Percentiles rank a stretch among this genome's conserved stretches.
These are phyloP conservation scores for Protobothrops flavoviridis DNA, from an alignment of 2,113 vertebrate genomes.

Conservation along the genomic window DNA sequence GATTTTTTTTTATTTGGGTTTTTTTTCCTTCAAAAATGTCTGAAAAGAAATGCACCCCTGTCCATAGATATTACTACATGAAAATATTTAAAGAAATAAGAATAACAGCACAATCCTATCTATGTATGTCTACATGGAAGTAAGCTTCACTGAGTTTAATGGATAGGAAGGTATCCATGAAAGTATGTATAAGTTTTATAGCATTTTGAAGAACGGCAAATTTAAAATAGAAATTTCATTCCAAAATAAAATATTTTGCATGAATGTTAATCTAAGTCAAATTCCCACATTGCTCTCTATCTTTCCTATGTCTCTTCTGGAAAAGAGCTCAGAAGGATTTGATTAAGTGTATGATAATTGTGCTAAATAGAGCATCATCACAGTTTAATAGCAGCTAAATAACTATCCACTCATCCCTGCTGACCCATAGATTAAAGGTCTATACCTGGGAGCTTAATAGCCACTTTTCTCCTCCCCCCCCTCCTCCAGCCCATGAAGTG, in stretches of 20 bases:
- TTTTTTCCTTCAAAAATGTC: slow-evolving; percentile 18
- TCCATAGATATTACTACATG: not conserved
- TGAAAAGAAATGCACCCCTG: not conserved
- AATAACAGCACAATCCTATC: not conserved
- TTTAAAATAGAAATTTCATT: not conserved
- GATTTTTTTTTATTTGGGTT: not conserved
- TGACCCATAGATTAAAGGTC: slow-evolving; percentile 9
- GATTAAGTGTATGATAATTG: slow-evolving; percentile 39
- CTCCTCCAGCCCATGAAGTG: not conserved
- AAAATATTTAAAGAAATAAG: not conserved
- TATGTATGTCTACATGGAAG: not conserved
- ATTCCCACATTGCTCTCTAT: not conserved
- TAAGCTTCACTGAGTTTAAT: not conserved
- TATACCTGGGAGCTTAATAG: not conserved
- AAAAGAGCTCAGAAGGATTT: slow-evolving; percentile 1
- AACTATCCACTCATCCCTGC: slow-evolving; percentile 7
- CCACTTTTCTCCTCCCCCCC: not conserved
- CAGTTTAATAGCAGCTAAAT: slow-evolving; percentile 4
- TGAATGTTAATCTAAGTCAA: not conserved
- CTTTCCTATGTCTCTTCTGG: slow-evolving; percentile 5
- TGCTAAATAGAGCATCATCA: slow-evolving; percentile 1
- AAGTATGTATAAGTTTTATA: not conserved
- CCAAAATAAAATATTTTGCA: not conserved
- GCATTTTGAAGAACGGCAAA: not conserved
- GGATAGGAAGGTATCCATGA: not conserved